A percentile compares a stretch with the other conserved stretches of the same genome.
These are phyloP conservation scores for Prunella himalayana DNA, from an alignment of 2,113 vertebrate genomes.

Conservation along the genomic window DNA sequence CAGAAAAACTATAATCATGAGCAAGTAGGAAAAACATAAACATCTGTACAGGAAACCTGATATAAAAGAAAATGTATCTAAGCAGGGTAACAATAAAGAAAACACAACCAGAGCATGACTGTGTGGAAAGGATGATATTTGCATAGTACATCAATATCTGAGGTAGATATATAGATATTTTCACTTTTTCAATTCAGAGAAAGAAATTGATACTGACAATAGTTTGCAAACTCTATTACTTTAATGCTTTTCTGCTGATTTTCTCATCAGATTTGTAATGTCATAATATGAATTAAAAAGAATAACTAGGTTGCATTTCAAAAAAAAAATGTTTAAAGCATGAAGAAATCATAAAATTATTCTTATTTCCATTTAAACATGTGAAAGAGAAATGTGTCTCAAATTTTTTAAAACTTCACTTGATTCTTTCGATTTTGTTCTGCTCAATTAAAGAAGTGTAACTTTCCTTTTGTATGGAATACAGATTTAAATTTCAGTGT, in stretches of 20 bases:
- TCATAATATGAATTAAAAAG: not conserved
- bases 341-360: not conserved
- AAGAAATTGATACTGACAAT: not conserved
- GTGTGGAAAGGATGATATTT: not conserved
- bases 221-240: not conserved
- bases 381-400: not conserved
- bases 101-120: not conserved
- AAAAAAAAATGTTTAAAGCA: not conserved
- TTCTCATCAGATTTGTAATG: not conserved
- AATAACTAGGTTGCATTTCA: not conserved
- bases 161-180: not conserved
- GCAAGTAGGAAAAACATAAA: not conserved
- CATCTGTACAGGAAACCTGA: not conserved
- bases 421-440: not conserved
- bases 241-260: not conserved
- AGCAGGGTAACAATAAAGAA: not conserved
- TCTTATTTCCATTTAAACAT: not conserved
- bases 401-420: not conserved
- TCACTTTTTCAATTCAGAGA: not conserved
- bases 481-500: not conserved
- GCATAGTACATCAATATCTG: not conserved
- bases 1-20: not conserved
- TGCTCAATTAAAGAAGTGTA: not conserved
- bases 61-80: not conserved
- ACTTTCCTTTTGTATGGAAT: not conserved